Percentiles rank a stretch among this genome's conserved stretches.
Conservation (phyloP, 2,113 vertebrate species). For the Anhinga rufa region DNA sequence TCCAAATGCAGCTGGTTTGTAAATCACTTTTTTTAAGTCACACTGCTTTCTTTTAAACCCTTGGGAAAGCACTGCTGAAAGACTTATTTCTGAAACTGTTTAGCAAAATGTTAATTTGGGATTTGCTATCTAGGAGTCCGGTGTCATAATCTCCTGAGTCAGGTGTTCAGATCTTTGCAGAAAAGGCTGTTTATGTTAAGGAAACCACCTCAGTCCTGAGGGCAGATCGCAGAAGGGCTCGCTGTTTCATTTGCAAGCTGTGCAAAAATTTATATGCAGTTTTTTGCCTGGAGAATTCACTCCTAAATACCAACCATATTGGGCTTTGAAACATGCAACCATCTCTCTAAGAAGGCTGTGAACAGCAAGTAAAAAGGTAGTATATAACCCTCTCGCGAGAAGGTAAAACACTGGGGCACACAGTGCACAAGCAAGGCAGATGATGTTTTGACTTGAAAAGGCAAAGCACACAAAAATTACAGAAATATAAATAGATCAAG, state of each 20-base stretch:
- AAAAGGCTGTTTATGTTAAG: not conserved
- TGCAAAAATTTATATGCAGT: not conserved
- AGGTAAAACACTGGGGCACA: not conserved
- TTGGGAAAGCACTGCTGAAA: not conserved
- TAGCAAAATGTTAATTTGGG: not conserved
- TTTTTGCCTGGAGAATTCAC: not conserved
- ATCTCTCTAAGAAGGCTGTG: not conserved
- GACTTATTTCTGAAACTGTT: not conserved
- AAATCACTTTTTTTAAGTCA: not conserved
- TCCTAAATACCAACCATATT: not conserved
- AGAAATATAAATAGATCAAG: not conserved
- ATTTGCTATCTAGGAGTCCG: not conserved
- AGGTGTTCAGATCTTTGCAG: not conserved
- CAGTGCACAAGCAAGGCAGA: not conserved
- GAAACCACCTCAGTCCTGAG: not conserved
- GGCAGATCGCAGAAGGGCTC: not conserved
- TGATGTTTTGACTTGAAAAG: not conserved
- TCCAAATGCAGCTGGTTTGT: not conserved
- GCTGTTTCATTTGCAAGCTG: not conserved
- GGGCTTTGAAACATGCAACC: not conserved
- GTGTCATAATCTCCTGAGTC: not conserved
- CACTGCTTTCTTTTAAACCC: not conserved
- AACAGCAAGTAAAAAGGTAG: not conserved
- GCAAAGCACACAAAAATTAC: not conserved
- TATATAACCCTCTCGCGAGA: not conserved